Conservation (phyloP, 2,888 invertebrate genomes). For the Chalcosyrphus nemorum region DNA sequence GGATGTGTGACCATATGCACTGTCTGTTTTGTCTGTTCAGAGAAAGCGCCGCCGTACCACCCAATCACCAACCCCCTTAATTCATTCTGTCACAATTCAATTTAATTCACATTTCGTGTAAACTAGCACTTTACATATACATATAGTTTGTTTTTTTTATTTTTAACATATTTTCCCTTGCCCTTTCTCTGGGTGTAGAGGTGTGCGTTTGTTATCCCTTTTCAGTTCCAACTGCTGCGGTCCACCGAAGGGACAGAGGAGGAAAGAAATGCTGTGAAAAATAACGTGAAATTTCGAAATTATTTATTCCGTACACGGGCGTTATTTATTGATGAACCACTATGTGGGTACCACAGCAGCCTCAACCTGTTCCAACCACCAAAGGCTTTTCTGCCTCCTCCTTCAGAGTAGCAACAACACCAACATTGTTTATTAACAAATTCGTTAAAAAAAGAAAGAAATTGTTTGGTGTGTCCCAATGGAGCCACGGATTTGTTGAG, state of each 20-base stretch:
- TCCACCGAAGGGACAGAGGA: not conserved
- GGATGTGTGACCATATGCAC: slow-evolving; percentile 1
- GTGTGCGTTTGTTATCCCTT: not conserved
- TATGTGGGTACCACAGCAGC: slow-evolving; percentile 64
- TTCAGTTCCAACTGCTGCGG: slow-evolving; percentile 36
- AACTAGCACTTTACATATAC: slow-evolving; percentile 53
- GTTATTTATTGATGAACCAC: slow-evolving; percentile 72
- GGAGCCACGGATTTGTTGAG: slow-evolving; percentile 59
- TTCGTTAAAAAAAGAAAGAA: slow-evolving; percentile 5
- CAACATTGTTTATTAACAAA: slow-evolving; percentile 46
- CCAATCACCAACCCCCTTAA: slow-evolving; percentile 11
- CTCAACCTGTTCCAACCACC: slow-evolving; percentile 31
- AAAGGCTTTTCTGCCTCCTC: slow-evolving; percentile 16
- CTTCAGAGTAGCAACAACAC: slow-evolving; percentile 3
- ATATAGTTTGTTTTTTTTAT: no score
- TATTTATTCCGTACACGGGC: slow-evolving; percentile 68
- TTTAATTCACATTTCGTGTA: slow-evolving; percentile 70
- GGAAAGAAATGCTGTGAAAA: slow-evolving; percentile 9
- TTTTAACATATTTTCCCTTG: not conserved
- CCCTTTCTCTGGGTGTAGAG: not conserved
- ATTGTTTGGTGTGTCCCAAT: slow-evolving; percentile 5
- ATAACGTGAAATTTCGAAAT: slow-evolving; percentile 37
- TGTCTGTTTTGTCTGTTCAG: slow-evolving; percentile 7
- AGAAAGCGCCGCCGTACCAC: slow-evolving; percentile 1
- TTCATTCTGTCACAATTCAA: slow-evolving; percentile 66